Percentiles rank a stretch among this genome's conserved stretches.
phyloP scores from a whole-genome alignment of 2,113 vertebrate genomes.

The Melierax canorus region DNA sequence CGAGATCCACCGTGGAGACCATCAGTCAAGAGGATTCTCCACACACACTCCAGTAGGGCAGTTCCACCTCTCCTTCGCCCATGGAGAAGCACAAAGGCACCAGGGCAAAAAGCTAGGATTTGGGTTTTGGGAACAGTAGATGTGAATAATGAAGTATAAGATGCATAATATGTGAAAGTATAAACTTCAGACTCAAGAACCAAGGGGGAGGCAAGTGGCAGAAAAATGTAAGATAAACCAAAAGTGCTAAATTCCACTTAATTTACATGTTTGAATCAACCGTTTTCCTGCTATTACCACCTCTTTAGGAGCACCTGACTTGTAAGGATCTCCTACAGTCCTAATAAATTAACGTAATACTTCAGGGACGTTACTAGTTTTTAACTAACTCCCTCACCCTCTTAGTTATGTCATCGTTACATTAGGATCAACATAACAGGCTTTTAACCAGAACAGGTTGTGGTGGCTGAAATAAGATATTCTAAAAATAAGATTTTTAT shows the following conservation, averaged over 20 bases:
- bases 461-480: constrained; percentile 22
- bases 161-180: neutral
- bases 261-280: neutral
- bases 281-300: neutral
- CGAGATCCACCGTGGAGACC: neutral
- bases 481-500: constrained; percentile 33
- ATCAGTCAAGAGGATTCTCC: neutral
- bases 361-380: neutral
- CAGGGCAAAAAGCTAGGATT: neutral
- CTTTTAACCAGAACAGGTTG: constrained; percentile 19
- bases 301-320: neutral
- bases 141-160: neutral
- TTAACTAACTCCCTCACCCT: neutral
- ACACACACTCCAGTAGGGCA: neutral
- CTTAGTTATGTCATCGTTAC: neutral
- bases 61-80: neutral
- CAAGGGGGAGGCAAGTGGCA: neutral
- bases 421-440: neutral
- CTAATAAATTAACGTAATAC: neutral
- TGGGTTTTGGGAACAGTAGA: neutral
- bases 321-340: neutral
- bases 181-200: neutral
- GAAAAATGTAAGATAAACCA: neutral
- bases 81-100: neutral
- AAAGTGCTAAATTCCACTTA: neutral